Conservation (phyloP, 2,797 vertebrate species). For the Silurus lanzhouensis region DNA sequence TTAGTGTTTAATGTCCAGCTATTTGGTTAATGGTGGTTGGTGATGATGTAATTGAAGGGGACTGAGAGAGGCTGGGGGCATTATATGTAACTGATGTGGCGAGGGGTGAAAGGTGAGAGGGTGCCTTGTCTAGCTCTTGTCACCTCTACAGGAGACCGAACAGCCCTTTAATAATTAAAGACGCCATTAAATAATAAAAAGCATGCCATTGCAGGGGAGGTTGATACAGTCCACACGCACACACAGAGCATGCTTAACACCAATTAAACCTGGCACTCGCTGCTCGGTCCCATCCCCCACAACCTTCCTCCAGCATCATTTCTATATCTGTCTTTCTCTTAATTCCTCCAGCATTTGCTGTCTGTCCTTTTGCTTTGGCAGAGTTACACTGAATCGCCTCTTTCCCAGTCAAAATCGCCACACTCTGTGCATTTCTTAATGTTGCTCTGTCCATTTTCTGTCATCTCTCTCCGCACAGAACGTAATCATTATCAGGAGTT, state of each 20-base stretch:
- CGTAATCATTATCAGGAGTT: neutral
- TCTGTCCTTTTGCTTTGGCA: neutral
- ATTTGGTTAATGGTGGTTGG: neutral
- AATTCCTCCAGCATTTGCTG: neutral
- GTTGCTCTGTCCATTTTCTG: neutral
- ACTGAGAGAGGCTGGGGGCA: no score
- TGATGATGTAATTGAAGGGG: neutral
- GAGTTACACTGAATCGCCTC: neutral
- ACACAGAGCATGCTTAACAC: conserved; percentile 14
- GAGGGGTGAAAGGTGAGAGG: conserved; percentile 11
- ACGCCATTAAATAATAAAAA: conserved; percentile 51
- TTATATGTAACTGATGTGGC: neutral
- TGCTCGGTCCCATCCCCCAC: neutral
- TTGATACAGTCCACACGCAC: conserved; percentile 13
- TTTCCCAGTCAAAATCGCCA: neutral
- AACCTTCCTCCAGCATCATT: no score
- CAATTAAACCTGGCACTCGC: conserved; percentile 16
- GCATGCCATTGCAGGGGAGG: conserved; percentile 18
- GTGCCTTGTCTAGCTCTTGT: conserved; percentile 27
- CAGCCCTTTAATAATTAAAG: conserved; percentile 54
- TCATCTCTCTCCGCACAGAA: neutral
- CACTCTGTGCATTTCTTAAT: neutral
- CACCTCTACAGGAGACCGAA: conserved; percentile 24
- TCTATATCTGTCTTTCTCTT: neutral
- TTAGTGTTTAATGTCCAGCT: neutral